Conservation (phyloP, 37 sponge, comb jelly and placozoan species). For the Halisarca cf. caerulea region DNA sequence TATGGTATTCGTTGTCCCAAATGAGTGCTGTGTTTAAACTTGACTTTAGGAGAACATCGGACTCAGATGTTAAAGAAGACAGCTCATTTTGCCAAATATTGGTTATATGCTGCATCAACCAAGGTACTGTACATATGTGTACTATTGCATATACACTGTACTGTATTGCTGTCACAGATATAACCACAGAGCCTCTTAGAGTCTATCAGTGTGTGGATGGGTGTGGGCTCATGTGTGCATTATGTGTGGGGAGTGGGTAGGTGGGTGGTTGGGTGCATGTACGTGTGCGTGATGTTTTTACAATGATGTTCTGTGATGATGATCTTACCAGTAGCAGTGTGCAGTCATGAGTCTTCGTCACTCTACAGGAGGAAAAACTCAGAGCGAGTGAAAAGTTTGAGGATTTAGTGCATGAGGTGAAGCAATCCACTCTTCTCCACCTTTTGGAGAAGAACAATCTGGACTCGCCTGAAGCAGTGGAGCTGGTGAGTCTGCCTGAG, state of each 20-base stretch:
- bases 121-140: background rate
- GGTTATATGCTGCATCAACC: background rate
- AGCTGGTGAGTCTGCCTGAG: constrained; percentile 1
- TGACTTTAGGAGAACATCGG: background rate
- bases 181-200: too few species aligned
- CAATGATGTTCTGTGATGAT: too few species aligned
- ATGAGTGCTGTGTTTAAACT: background rate
- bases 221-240: too few species aligned
- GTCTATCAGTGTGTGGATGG: too few species aligned
- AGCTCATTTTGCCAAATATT: background rate
- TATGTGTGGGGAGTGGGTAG: too few species aligned
- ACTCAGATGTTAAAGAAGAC: constrained; percentile 3
- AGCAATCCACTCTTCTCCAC: background rate
- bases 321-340: too few species aligned
- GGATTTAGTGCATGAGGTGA: constrained; percentile 1
- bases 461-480: background rate
- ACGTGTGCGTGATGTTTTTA: too few species aligned
- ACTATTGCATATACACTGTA: too few species aligned
- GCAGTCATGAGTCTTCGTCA: too few species aligned
- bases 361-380: background rate
- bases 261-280: too few species aligned
- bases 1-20: constrained; percentile 5
- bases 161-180: too few species aligned
- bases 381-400: background rate
- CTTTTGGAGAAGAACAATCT: background rate